Conservation (phyloP, 1,140 invertebrate species). For the Nasonia vitripennis region DNA sequence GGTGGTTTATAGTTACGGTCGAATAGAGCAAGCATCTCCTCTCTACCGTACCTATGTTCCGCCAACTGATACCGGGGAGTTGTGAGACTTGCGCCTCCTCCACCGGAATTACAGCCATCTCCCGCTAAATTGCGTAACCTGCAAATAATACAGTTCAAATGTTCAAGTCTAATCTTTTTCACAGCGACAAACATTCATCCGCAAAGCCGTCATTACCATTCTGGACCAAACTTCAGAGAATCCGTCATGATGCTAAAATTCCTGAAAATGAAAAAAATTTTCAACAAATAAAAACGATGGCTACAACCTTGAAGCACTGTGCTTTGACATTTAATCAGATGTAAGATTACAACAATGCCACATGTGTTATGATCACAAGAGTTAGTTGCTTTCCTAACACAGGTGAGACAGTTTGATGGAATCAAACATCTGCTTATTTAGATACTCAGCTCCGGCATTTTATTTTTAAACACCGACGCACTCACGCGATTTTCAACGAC, state of each 20-base stretch:
- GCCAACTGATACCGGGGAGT: constrained; percentile 80
- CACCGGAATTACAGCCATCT: constrained; percentile 70
- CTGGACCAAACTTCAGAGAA: constrained; percentile 85
- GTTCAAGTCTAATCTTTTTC: background rate
- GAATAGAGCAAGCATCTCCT: constrained; percentile 92
- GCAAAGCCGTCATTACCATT: constrained; percentile 74
- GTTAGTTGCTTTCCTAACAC: background rate
- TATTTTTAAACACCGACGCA: background rate
- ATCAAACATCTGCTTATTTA: constrained; percentile 3
- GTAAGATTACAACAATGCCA: no score
- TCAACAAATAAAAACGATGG: background rate
- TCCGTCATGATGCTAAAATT: constrained; percentile 78
- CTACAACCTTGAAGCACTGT: background rate
- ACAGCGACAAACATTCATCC: constrained; percentile 27
- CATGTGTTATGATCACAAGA: background rate
- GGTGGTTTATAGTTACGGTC: constrained; percentile 82
- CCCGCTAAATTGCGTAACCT: constrained; percentile 81
- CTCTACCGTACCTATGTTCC: constrained; percentile 87
- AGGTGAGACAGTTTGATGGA: background rate
- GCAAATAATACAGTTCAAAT: background rate
- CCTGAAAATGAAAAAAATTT: constrained; percentile 57
- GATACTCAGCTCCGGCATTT: background rate
- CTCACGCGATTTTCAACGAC: background rate
- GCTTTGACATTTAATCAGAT: no score
- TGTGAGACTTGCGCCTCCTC: constrained; percentile 70